These are phyloP conservation scores for Cerceris rybyensis DNA, from an alignment of 2,888 invertebrate species.

Conservation along the genomic window DNA sequence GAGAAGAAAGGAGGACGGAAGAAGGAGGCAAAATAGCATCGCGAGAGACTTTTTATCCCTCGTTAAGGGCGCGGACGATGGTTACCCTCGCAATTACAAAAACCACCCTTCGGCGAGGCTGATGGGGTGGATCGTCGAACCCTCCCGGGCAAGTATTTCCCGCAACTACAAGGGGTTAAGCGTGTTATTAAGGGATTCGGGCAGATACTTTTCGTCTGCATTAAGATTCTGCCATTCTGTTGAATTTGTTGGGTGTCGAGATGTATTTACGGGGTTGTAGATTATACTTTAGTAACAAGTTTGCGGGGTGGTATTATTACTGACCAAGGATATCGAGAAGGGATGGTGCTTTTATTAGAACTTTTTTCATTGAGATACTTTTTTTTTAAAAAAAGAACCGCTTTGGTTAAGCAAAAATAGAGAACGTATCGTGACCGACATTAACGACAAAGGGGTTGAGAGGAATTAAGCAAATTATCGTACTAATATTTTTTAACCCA, in stretches of 20 bases:
- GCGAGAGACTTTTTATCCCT: slow-evolving; percentile 57
- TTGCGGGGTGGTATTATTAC: no score
- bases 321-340: no score
- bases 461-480: no score
- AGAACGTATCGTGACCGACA: no score
- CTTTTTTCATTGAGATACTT: no score
- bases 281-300: no score
- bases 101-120: slow-evolving; percentile 60
- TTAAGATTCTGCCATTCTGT: neutral
- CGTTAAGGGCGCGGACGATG: slow-evolving; percentile 48
- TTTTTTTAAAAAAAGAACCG: no score
- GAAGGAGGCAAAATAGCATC: slow-evolving; percentile 42
- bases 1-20: slow-evolving; percentile 7
- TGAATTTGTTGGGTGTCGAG: neutral
- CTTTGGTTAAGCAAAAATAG: no score
- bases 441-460: no score
- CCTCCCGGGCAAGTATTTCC: slow-evolving; percentile 36
- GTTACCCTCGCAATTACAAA: slow-evolving; percentile 66
- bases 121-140: slow-evolving; percentile 31
- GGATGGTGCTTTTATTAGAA: no score
- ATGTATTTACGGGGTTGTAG: no score
- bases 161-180: slow-evolving; percentile 31
- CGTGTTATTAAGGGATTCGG: slow-evolving; percentile 38
- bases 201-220: neutral
- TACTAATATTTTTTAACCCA: no score